Conservation (phyloP, 2,888 invertebrate species). For the Lutraria lutraria region DNA sequence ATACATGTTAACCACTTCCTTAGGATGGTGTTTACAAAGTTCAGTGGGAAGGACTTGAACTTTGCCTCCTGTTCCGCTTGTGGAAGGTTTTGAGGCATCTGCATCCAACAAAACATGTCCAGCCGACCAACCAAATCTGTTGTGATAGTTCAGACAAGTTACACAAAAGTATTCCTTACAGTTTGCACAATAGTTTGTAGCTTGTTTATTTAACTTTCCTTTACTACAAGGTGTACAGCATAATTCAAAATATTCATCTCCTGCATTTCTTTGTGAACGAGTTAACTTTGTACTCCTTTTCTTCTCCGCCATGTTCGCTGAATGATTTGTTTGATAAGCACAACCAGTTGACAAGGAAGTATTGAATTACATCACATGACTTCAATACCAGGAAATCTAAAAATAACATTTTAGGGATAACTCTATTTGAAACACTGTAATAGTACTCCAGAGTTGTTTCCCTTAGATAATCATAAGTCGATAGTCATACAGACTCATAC, state of each 20-base stretch:
- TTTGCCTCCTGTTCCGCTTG: background rate
- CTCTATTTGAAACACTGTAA: background rate
- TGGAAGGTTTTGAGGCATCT: no score
- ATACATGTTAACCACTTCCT: no score
- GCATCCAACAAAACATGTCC: background rate
- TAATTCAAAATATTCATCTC: background rate
- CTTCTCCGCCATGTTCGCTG: background rate
- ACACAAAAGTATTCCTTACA: background rate
- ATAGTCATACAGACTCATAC: no score
- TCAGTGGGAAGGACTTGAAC: conserved; percentile 4
- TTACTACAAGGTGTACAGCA: conserved; percentile 16
- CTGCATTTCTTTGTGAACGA: background rate
- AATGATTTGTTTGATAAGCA: background rate
- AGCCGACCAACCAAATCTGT: background rate
- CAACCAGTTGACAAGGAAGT: background rate
- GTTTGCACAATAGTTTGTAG: no score
- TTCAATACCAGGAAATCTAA: background rate
- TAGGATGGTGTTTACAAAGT: background rate
- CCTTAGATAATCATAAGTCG: no score
- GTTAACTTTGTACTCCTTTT: background rate
- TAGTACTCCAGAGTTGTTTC: background rate
- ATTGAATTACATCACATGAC: background rate
- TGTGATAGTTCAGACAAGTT: background rate
- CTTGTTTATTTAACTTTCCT: no score
- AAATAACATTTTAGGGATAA: background rate